Percentiles rank a stretch among this genome's conserved stretches.
Evolutionary conservation across 2,797 vertebrate species (phyloP).

Genomic region (Sciaenops ocellatus): DNA sequence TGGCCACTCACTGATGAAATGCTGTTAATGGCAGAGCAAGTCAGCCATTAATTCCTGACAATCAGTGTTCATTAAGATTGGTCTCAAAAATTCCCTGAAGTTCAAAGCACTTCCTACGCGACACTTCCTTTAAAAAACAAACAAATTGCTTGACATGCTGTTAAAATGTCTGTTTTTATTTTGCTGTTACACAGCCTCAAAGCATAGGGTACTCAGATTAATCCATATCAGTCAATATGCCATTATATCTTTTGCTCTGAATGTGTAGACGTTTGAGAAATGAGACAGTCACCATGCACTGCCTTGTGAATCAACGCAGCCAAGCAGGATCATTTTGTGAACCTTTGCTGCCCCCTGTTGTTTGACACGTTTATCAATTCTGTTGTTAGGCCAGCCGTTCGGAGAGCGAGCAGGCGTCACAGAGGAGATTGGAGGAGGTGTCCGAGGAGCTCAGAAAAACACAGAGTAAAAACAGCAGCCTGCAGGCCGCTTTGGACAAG

Average conservation of each 20-base stretch:
- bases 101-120: slow-evolving; percentile 22
- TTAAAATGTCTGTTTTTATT: background rate
- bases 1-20: slow-evolving; percentile 15
- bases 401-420: slow-evolving; percentile 87
- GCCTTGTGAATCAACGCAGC: background rate
- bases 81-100: background rate
- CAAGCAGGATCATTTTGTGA: background rate
- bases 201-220: background rate
- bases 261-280: background rate
- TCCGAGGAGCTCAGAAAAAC: slow-evolving; percentile 89
- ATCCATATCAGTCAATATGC: no score
- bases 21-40: slow-evolving; percentile 26
- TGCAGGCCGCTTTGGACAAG: slow-evolving; percentile 87
- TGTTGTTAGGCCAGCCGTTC: slow-evolving; percentile 84
- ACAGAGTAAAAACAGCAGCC: slow-evolving; percentile 86
- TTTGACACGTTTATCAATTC: slow-evolving; percentile 23
- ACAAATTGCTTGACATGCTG: background rate
- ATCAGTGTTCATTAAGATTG: slow-evolving; percentile 26
- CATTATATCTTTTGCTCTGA: background rate
- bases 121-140: background rate
- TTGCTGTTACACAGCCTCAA: background rate
- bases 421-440: slow-evolving; percentile 92
- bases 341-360: slow-evolving; percentile 70
- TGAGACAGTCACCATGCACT: background rate
- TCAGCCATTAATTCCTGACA: slow-evolving; percentile 57